Percentiles rank a stretch among this genome's conserved stretches.
These are phyloP conservation scores for Thalassophryne amazonica DNA, from an alignment of 2,797 vertebrate genomes.

Conservation along the genomic window DNA sequence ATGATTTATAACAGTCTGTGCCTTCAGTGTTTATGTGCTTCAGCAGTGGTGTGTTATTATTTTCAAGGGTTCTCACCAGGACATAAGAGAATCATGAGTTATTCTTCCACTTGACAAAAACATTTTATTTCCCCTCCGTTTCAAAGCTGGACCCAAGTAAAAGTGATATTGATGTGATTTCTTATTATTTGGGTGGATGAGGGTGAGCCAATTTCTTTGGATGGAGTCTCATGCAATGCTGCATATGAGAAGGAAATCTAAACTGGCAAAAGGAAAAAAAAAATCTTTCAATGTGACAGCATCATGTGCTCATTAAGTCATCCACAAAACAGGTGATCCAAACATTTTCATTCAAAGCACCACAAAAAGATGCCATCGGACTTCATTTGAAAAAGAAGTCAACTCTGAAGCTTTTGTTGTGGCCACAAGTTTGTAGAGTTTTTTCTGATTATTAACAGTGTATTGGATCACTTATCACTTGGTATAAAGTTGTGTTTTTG, in stretches of 20 bases:
- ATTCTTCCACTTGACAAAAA: slow-evolving; percentile 73
- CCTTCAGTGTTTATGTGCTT: slow-evolving; percentile 60
- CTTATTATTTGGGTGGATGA: slow-evolving; percentile 58
- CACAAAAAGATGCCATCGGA: slow-evolving; percentile 35
- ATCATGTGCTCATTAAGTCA: slow-evolving; percentile 66
- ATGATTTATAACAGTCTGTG: slow-evolving; percentile 70
- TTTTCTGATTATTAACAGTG: not conserved
- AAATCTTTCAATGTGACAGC: slow-evolving; percentile 71
- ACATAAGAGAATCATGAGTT: slow-evolving; percentile 73
- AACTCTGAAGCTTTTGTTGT: slow-evolving; percentile 27
- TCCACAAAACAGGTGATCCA: slow-evolving; percentile 55
- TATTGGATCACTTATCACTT: not conserved
- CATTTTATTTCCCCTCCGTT: slow-evolving; percentile 45
- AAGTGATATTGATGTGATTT: slow-evolving; percentile 70
- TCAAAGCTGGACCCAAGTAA: slow-evolving; percentile 64
- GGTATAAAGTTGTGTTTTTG: not conserved
- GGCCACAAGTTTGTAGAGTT: slow-evolving; percentile 11
- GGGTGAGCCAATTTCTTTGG: slow-evolving; percentile 53
- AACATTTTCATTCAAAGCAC: slow-evolving; percentile 58
- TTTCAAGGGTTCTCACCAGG: slow-evolving; percentile 76
- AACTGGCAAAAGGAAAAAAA: slow-evolving; percentile 57
- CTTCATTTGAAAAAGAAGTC: slow-evolving; percentile 40
- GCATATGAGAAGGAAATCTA: slow-evolving; percentile 61
- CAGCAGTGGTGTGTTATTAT: slow-evolving; percentile 69
- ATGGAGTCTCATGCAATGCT: slow-evolving; percentile 45